Evolutionary conservation across 2,797 vertebrate genomes (phyloP).

Genomic region (Sebastes nivosus): DNA sequence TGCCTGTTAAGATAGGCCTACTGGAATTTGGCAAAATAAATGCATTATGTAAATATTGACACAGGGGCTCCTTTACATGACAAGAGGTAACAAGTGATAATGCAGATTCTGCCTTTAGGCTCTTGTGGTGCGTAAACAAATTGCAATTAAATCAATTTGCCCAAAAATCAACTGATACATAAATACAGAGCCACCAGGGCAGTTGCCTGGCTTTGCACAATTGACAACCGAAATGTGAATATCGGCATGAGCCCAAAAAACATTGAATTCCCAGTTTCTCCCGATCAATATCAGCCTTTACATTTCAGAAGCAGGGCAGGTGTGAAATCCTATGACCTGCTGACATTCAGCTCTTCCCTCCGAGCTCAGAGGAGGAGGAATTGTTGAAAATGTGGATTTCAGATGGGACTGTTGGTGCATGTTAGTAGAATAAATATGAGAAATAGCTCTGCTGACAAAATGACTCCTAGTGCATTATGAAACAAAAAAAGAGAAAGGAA

Average conservation of each 20-base stretch:
- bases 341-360: constrained; percentile 37
- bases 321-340: constrained; percentile 13
- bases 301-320: constrained; percentile 12
- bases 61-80: background rate
- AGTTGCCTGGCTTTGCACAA: background rate
- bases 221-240: background rate
- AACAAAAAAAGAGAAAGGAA: background rate
- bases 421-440: background rate
- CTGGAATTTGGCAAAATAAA: background rate
- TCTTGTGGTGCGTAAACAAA: background rate
- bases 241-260: constrained; percentile 36
- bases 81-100: background rate
- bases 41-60: background rate
- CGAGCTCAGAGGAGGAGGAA: background rate
- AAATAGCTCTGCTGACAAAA: background rate
- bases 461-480: background rate
- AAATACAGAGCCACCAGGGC: background rate
- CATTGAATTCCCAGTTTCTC: constrained; percentile 14
- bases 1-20: background rate
- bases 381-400: constrained; percentile 9
- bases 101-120: background rate
- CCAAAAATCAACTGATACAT: background rate
- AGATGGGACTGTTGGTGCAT: background rate
- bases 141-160: background rate
- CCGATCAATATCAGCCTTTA: constrained; percentile 37